These are phyloP conservation scores for Tor tambroides DNA, from an alignment of 2,113 vertebrate species.

Conservation along the genomic window DNA sequence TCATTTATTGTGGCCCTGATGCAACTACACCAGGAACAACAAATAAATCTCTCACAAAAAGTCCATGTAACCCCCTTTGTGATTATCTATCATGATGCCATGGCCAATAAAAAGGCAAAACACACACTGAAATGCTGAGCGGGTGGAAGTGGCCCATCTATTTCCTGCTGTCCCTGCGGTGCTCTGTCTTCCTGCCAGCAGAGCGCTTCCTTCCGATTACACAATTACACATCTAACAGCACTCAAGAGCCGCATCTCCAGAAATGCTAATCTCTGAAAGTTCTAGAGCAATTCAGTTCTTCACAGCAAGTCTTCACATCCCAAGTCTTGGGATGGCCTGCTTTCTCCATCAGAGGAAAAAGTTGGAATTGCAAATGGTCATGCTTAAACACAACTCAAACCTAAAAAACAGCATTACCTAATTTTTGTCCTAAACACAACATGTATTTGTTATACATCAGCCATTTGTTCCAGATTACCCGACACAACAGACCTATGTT, in stretches of 20 bases:
- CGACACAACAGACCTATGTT: too few relatives aligned
- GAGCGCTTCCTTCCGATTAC: constrained; percentile 38
- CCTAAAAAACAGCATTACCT: neutral
- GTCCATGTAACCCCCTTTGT: constrained; percentile 25
- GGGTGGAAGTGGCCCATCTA: constrained; percentile 48
- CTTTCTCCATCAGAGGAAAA: neutral
- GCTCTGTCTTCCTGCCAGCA: constrained; percentile 48
- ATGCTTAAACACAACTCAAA: neutral
- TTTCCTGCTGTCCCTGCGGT: constrained; percentile 47
- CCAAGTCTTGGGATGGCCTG: neutral
- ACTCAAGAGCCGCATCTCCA: neutral
- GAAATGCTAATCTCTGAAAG: constrained; percentile 15
- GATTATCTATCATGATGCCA: constrained; percentile 54
- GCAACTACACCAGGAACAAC: constrained; percentile 12
- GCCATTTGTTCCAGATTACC: neutral
- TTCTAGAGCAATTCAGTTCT: neutral
- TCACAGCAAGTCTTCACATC: neutral
- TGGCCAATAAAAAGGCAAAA: constrained; percentile 44
- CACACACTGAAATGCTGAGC: constrained; percentile 25
- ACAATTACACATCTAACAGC: constrained; percentile 26
- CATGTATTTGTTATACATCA: neutral
- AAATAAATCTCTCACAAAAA: constrained; percentile 49
- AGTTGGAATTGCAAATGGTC: neutral
- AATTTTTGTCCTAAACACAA: neutral
- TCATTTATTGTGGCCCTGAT: constrained; percentile 43